Evolutionary conservation across 2,113 vertebrate species (phyloP).

Genomic region (Tychaedon coryphoeus): DNA sequence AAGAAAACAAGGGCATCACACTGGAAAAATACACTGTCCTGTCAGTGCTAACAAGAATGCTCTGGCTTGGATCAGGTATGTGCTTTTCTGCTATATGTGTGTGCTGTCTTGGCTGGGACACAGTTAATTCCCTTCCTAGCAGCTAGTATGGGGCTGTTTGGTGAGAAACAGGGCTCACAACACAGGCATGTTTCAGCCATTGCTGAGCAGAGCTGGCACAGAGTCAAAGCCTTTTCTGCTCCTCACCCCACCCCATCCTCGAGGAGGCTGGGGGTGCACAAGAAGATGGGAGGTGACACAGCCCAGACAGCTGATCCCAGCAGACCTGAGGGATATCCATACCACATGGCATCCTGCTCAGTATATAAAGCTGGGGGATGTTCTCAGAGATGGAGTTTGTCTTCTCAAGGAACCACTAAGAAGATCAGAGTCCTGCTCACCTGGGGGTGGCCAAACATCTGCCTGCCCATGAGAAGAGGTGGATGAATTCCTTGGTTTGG

Average conservation of each 20-base stretch:
- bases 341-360: not conserved
- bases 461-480: not conserved
- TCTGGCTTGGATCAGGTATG: not conserved
- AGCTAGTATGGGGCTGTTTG: too few relatives aligned
- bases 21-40: not conserved
- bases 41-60: not conserved
- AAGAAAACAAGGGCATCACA: not conserved
- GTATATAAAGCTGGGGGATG: not conserved
- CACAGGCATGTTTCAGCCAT: not conserved
- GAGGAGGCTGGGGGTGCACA: not conserved
- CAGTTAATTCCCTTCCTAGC: not conserved
- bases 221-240: not conserved
- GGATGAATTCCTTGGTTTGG: not conserved
- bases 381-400: not conserved
- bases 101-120: not conserved
- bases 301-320: not conserved
- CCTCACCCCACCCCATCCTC: accelerated
- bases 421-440: not conserved
- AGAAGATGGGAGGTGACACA: not conserved
- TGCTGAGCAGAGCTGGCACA: not conserved
- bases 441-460: not conserved
- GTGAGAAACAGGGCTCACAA: not conserved
- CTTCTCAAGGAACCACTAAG: not conserved
- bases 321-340: not conserved
- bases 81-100: not conserved